Evolutionary conservation across 1,140 invertebrate genomes (phyloP), one percentile per base, ranked within the genome.

Genomic region (Plodia interpunctella): DNA sequence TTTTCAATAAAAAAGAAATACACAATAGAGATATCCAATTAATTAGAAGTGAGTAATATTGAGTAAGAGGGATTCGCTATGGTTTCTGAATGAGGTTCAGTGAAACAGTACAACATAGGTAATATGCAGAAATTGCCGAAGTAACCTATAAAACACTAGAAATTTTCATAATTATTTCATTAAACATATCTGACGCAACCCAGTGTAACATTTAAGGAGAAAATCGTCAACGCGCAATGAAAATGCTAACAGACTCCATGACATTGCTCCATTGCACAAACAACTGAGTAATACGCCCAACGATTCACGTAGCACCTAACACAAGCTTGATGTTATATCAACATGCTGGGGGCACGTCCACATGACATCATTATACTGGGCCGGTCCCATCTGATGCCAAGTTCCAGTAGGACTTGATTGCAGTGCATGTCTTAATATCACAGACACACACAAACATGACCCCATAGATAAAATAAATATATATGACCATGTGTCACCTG

Each of bases 331-430:
- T 25, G 21, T 25, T 25, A 25, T 20, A 51, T 59, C 60, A 17
- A 78, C 74, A 68, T 75, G 76, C 58, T 55, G 54, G 65, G 50
- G 73, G 68, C 79, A 79, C 79, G 79, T 81, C 72, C 38, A 2
- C 38, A 44, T 44, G n/a, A 44, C 38, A 44, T 44, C 38, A 15
- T 15, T 17, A 5, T 17, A 44, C 38, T 15, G 38, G 38, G 15
- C 38, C 10, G 38, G 38, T 5, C 38, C 38, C 13, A 17, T 15
- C 38, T 4, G 13, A 1, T 44, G 15, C n/a, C n/a, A 44, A 44
- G 13, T 44, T 15, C 38, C 38, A 44, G 38, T 25, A 25, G 21
- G 13, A 15, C 5, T 15, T n/a, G 38, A 44, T 15, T 6, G 5
- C 2, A 44, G 8, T 44, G 1, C n/a, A 44, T 44, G n/a, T 44